These are phyloP conservation scores for Lerema accius DNA, from an alignment of 1,140 invertebrate genomes.

Conservation along the genomic window DNA sequence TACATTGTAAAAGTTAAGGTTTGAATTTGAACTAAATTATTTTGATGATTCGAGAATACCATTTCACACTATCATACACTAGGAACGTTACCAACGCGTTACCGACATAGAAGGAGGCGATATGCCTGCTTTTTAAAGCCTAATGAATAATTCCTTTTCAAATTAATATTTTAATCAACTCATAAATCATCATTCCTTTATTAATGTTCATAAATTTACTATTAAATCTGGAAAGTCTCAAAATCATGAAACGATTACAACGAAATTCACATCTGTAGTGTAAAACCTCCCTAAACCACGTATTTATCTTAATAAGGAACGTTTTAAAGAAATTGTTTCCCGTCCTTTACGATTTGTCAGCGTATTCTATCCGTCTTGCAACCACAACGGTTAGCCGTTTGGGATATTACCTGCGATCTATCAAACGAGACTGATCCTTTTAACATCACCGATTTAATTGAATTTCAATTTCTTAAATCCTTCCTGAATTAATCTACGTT, in stretches of 20 bases:
- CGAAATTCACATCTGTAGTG: background rate
- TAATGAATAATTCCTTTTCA: no score
- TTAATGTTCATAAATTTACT: no score
- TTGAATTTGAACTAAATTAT: no score
- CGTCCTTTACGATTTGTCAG: slow-evolving; percentile 16
- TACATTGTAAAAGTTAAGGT: no score
- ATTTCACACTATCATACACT: no score
- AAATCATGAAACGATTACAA: background rate
- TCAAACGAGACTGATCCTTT: slow-evolving; percentile 6
- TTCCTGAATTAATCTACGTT: background rate
- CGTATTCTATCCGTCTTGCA: slow-evolving; percentile 5
- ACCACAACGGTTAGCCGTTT: slow-evolving; percentile 17
- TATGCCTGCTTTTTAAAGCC: no score
- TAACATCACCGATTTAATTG: slow-evolving; percentile 14
- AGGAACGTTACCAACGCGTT: no score
- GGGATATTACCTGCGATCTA: slow-evolving; percentile 23
- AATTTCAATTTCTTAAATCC: slow-evolving; percentile 20
- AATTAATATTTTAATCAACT: no score
- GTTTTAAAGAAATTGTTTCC: slow-evolving; percentile 18
- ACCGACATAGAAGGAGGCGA: no score
- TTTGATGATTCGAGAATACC: no score
- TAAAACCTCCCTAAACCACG: slow-evolving; percentile 1
- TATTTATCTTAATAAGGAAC: slow-evolving; percentile 18
- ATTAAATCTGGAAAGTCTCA: no score
- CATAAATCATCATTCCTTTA: no score